phyloP scores from a whole-genome alignment of 2,888 invertebrate genomes.

The Harpalus rufipes region DNA sequence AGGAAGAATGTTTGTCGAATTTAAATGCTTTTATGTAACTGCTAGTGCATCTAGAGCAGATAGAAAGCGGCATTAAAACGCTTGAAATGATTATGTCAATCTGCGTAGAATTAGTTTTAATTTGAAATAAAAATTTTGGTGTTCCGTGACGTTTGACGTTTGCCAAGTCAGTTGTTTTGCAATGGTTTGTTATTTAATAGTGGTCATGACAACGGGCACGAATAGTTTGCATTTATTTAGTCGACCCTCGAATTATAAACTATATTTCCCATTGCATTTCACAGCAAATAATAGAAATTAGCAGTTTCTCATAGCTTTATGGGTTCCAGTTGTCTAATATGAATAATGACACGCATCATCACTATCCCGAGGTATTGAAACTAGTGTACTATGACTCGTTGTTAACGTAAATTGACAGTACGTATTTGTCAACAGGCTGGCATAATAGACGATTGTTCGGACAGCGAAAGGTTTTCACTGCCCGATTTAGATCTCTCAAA shows the following conservation, averaged over 20 bases:
- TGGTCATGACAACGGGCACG: slow-evolving; percentile 46
- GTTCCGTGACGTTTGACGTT: slow-evolving; percentile 44
- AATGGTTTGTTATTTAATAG: slow-evolving; percentile 46
- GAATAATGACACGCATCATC: slow-evolving; percentile 50
- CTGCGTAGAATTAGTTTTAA: neutral
- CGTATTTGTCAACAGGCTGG: slow-evolving; percentile 65
- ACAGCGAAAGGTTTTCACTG: slow-evolving; percentile 73
- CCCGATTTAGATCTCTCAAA: slow-evolving; percentile 75
- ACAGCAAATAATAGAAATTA: slow-evolving; percentile 48
- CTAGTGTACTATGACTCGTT: slow-evolving; percentile 47
- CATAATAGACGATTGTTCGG: slow-evolving; percentile 70
- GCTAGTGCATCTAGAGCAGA: slow-evolving; percentile 11
- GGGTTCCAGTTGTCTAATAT: slow-evolving; percentile 51
- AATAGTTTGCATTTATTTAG: slow-evolving; percentile 59
- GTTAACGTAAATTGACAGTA: slow-evolving; percentile 62
- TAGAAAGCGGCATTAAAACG: slow-evolving; percentile 23
- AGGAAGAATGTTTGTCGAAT: neutral
- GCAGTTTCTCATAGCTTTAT: slow-evolving; percentile 43
- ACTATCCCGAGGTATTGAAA: slow-evolving; percentile 46
- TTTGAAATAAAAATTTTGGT: slow-evolving; percentile 10
- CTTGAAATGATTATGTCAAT: slow-evolving; percentile 34
- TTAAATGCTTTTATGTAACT: slow-evolving; percentile 31
- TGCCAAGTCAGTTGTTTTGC: slow-evolving; percentile 49
- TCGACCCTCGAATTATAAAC: slow-evolving; percentile 49
- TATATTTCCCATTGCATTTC: slow-evolving; percentile 42